Conservation (phyloP, 2,113 vertebrate species). For the Colinus virginianus region DNA sequence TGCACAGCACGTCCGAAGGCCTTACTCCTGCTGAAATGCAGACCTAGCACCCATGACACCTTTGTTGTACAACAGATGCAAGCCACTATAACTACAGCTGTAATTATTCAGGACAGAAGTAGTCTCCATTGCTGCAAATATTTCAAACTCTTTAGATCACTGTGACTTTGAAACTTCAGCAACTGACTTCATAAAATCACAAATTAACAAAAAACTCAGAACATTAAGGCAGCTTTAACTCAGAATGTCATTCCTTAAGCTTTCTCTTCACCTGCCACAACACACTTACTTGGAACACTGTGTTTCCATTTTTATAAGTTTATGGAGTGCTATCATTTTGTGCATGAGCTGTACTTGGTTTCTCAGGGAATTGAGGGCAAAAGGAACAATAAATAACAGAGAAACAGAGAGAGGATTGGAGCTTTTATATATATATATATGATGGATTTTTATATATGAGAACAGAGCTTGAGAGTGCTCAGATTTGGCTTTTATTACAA, state of each 20-base stretch:
- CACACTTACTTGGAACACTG: fast-evolving
- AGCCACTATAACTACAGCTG: background rate
- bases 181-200: background rate
- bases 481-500: background rate
- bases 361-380: background rate
- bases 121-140: background rate
- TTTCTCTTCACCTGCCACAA: background rate
- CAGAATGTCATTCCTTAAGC: background rate
- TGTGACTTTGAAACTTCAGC: background rate
- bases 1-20: background rate
- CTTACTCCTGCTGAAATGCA: background rate
- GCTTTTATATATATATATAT: background rate
- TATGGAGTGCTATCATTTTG: background rate
- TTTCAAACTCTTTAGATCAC: background rate
- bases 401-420: background rate
- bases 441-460: background rate
- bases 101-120: background rate
- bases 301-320: background rate
- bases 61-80: background rate
- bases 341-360: background rate
- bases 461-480: background rate
- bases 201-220: background rate
- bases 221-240: fast-evolving
- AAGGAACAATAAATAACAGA: background rate
- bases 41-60: fast-evolving